Percentiles rank a stretch among this genome's conserved stretches.
Conservation (phyloP, 1,140 invertebrate genomes). For the Capitella teleta region DNA sequence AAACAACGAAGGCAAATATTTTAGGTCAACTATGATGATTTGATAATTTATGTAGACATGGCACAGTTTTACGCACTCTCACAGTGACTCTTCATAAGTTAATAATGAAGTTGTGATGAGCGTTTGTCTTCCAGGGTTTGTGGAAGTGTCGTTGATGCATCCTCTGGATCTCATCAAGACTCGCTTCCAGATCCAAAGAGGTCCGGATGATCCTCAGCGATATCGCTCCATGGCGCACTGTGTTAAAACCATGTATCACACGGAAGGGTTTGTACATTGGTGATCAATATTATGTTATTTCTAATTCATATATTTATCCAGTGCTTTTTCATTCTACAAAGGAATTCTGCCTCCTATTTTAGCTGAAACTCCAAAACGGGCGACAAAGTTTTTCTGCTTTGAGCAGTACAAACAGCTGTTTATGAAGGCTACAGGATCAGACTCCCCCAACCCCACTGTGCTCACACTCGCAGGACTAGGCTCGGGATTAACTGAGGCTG, state of each 20-base stretch:
- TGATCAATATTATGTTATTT: background rate
- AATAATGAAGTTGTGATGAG: too few relatives aligned
- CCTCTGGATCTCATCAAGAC: slow-evolving; percentile 87
- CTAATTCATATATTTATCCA: slow-evolving; percentile 39
- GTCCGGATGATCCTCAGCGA: slow-evolving; percentile 50
- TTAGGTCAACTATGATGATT: too few relatives aligned
- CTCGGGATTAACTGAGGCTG: slow-evolving; percentile 75
- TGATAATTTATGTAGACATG: too few relatives aligned
- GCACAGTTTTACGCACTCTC: too few relatives aligned
- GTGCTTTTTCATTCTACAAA: slow-evolving; percentile 61
- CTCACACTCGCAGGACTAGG: slow-evolving; percentile 65
- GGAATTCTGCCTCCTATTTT: slow-evolving; percentile 82
- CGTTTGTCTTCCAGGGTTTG: slow-evolving; percentile 49
- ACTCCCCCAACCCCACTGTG: background rate
- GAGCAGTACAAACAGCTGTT: slow-evolving; percentile 82
- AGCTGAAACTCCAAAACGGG: slow-evolving; percentile 88
- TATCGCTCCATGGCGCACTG: slow-evolving; percentile 75
- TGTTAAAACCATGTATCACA: slow-evolving; percentile 72
- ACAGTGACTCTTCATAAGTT: too few relatives aligned
- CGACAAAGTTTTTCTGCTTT: slow-evolving; percentile 86
- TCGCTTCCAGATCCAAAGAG: slow-evolving; percentile 66
- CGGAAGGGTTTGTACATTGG: slow-evolving; percentile 54
- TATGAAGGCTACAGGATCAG: slow-evolving; percentile 53
- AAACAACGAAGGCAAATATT: too few relatives aligned
- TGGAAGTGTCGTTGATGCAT: slow-evolving; percentile 92